phyloP scores from a whole-genome alignment of 2,113 vertebrate species.

The Cyphomyrus plagiostoma region DNA sequence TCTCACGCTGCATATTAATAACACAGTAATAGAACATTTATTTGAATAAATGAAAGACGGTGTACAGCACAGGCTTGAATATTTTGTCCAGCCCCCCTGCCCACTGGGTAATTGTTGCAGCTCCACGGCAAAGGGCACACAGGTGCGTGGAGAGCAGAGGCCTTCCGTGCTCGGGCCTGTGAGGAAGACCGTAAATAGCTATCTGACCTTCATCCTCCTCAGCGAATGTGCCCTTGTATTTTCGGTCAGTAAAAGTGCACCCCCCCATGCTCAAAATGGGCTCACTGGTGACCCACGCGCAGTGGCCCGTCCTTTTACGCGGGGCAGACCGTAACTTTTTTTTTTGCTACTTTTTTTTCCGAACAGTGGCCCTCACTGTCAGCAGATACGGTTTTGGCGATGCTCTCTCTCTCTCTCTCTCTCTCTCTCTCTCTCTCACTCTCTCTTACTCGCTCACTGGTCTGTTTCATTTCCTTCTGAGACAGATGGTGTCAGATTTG shows the following conservation, averaged over 20 bases:
- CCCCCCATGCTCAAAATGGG: not conserved
- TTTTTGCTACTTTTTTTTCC: not conserved
- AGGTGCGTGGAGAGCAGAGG: not conserved
- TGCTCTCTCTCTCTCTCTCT: not conserved
- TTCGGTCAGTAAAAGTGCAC: not conserved
- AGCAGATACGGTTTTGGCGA: not conserved
- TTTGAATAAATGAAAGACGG: not conserved
- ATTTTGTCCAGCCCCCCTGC: not conserved
- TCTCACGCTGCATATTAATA: not conserved
- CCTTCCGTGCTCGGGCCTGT: not conserved
- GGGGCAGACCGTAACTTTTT: not conserved
- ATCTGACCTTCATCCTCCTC: not conserved
- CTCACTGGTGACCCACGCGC: not conserved
- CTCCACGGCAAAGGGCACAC: not conserved
- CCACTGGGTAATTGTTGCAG: not conserved
- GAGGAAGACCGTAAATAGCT: not conserved
- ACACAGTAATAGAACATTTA: not conserved
- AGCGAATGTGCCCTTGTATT: not conserved
- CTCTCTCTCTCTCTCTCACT: not conserved
- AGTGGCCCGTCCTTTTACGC: not conserved
- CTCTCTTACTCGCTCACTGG: not conserved
- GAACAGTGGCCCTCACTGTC: not conserved
- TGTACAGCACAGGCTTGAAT: not conserved
- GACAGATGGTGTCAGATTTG: conserved; percentile 10
- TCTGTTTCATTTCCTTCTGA: not conserved